Conservation (phyloP, 2,888 invertebrate genomes). For the Pristionchus maxplancki region DNA sequence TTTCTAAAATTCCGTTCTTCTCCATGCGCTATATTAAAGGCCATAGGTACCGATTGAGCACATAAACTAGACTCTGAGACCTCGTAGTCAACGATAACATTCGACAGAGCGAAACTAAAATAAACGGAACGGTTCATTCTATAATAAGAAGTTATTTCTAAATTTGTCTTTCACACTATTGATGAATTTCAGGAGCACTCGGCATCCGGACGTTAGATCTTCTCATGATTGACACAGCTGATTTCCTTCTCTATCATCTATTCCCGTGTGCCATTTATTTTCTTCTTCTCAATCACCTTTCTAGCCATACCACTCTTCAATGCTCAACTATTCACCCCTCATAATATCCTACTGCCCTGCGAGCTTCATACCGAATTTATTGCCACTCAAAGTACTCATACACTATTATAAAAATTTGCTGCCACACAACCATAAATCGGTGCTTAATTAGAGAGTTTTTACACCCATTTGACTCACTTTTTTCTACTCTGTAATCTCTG, state of each 20-base stretch:
- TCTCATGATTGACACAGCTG: not conserved
- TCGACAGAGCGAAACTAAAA: too few species aligned
- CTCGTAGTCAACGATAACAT: too few species aligned
- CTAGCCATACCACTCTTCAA: constrained; percentile 19
- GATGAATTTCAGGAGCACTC: constrained; percentile 34
- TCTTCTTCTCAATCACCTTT: not conserved
- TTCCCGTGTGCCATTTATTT: not conserved
- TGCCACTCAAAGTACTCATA: not conserved
- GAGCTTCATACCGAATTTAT: constrained; percentile 15
- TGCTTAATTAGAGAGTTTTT: not conserved
- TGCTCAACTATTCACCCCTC: not conserved
- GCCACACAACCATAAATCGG: constrained; percentile 33
- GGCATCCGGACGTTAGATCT: constrained; percentile 22
- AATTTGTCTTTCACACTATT: not conserved
- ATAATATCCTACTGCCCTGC: not conserved
- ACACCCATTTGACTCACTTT: not conserved
- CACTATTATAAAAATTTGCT: not conserved
- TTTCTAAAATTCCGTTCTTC: too few species aligned
- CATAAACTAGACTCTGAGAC: too few species aligned
- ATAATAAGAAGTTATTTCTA: not conserved
- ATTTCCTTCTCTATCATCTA: not conserved
- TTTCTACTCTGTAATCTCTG: not conserved
- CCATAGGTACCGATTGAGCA: too few species aligned
- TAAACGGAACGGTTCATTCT: not conserved
- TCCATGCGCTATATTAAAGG: too few species aligned